Evolutionary conservation across 2,113 vertebrate genomes (phyloP), one percentile per base, ranked within the genome.

Genomic region (Oncorhynchus tshawytscha): DNA sequence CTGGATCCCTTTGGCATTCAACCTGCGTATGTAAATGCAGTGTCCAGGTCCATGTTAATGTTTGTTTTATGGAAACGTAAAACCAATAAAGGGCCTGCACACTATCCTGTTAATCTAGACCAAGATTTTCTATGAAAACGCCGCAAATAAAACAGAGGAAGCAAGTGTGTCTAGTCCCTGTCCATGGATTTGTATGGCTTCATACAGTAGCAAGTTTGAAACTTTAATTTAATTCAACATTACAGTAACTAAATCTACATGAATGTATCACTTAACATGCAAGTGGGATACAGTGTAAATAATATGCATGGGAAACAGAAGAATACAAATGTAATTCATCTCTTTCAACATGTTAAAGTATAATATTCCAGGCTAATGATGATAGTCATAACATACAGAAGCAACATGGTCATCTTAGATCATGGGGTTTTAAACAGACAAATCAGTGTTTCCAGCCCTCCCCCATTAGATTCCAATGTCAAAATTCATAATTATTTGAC

Each of bases 381-480:
- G 4, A 54, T 54, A 4, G 51, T 54, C 51, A 54, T 15, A 54
- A 54, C 51, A 54, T 54, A 16, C 49, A 39, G 39, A 39, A 39
- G 39, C 39, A 45, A 45, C 8, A 67, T 67, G 25, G 16, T 29
- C 65, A 31, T 67, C 24, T 67, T 67, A 15, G 29, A 67, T 31
- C 65, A 67, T 13, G 29, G 16, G 12, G 65, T 67, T 67, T 67
- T 45, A 67, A 31, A 67, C 27, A 67, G 27, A 27, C 31, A 34
- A 68, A 68, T 45, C 67, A 39, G 9, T 68, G 2, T 34, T 18
- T 34, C 29, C 29, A 20, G 18, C 39, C 54, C 54, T 20, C 65
- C 20, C 54, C 16, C 65, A 68, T 68, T 68, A 68, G 67, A 68
- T 68, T 68, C 16, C 18, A 20, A 34, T 31, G 67, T 68, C 29